Percentiles rank a stretch among this genome's conserved stretches.
These are phyloP conservation scores for Pseudotriccus pelzelni DNA, from an alignment of 2,797 vertebrate species.

Conservation along the genomic window DNA sequence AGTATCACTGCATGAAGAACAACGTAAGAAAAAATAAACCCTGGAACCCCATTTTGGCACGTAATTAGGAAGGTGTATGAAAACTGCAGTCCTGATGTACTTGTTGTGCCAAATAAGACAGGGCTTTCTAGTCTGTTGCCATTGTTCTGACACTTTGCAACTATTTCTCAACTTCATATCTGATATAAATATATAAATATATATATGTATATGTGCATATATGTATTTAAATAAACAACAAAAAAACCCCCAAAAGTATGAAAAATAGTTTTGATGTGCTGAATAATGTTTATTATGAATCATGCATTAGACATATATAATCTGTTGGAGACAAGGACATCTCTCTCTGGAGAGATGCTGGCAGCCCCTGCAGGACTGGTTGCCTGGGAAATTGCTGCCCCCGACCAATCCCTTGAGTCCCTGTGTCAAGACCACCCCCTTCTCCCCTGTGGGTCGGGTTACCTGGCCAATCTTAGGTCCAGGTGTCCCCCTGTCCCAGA, in stretches of 20 bases:
- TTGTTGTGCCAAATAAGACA: background rate
- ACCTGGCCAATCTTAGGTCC: too few relatives aligned
- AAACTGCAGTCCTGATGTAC: background rate
- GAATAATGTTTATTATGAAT: background rate
- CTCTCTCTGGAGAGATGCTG: too few relatives aligned
- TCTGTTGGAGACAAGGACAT: too few relatives aligned
- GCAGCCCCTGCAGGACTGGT: too few relatives aligned
- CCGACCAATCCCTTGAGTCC: too few relatives aligned
- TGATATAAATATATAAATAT: background rate
- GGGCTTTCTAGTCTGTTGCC: background rate
- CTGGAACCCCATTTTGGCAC: background rate
- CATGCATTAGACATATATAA: background rate
- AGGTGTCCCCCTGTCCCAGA: too few relatives aligned
- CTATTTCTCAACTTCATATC: background rate
- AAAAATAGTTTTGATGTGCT: background rate
- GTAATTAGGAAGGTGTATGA: background rate
- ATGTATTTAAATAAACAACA: background rate
- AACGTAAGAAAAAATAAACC: background rate
- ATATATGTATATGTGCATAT: too few relatives aligned
- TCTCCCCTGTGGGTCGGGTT: too few relatives aligned
- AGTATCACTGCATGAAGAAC: background rate
- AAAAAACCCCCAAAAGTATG: background rate
- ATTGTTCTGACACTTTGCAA: background rate
- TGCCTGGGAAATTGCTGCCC: too few relatives aligned
- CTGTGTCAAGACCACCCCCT: too few relatives aligned